Percentiles rank a stretch among this genome's conserved stretches.
phyloP scores from a whole-genome alignment of 1,140 invertebrate species.

The Magallana ariakensis region DNA sequence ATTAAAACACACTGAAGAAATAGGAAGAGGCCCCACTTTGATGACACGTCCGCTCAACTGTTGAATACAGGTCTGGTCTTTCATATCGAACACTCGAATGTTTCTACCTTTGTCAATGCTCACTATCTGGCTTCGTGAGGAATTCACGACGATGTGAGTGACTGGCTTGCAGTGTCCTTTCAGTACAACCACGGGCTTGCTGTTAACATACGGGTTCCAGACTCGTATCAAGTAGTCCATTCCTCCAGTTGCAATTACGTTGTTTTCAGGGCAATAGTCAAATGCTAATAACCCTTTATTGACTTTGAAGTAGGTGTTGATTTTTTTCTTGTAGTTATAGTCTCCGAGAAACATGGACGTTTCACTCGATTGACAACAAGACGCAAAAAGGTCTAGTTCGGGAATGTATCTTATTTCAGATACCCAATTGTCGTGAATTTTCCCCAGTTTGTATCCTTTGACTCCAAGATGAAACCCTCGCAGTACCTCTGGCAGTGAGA shows the following conservation, averaged over 20 bases:
- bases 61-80: slow-evolving; percentile 72
- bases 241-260: slow-evolving; percentile 83
- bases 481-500: slow-evolving; percentile 64
- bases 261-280: slow-evolving; percentile 68
- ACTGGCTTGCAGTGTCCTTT: slow-evolving; percentile 86
- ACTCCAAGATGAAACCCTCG: slow-evolving; percentile 62
- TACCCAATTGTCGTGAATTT: slow-evolving; percentile 72
- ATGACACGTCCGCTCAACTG: slow-evolving; percentile 68
- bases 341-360: slow-evolving; percentile 68
- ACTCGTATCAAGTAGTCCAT: slow-evolving; percentile 86
- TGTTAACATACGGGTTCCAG: slow-evolving; percentile 88
- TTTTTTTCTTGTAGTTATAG: slow-evolving; percentile 64
- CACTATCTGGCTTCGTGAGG: slow-evolving; percentile 78
- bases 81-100: slow-evolving; percentile 82
- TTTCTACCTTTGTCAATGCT: slow-evolving; percentile 85
- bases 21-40: slow-evolving; percentile 60
- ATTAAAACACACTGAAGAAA: slow-evolving; percentile 68
- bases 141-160: slow-evolving; percentile 79
- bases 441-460: slow-evolving; percentile 58
- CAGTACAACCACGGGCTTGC: slow-evolving; percentile 82
- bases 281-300: slow-evolving; percentile 71
- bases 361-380: slow-evolving; percentile 65
- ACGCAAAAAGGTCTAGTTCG: slow-evolving; percentile 64
- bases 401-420: slow-evolving; percentile 68
- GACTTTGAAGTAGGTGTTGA: slow-evolving; percentile 63